A percentile compares a stretch with the other conserved stretches of the same genome.
phyloP scores from a whole-genome alignment of 2,888 invertebrate genomes.

The Acronicta leporina region DNA sequence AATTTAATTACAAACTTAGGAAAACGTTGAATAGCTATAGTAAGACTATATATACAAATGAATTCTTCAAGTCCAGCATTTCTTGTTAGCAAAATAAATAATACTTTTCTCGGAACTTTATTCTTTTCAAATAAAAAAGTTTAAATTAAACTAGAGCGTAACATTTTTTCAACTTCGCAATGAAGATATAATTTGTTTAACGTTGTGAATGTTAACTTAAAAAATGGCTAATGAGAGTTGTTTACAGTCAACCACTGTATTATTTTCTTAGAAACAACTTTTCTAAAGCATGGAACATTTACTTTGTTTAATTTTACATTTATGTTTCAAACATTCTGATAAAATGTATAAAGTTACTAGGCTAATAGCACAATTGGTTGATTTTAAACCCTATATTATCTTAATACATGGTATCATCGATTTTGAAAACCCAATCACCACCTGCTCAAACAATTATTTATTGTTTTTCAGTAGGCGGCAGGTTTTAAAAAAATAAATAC shows the following conservation, averaged over 20 bases:
- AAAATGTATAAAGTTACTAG: too few relatives aligned
- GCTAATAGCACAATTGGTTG: background rate
- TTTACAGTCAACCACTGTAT: slow-evolving; percentile 26
- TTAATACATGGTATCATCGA: slow-evolving; percentile 8
- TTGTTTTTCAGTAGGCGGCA: slow-evolving; percentile 39
- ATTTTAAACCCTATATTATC: background rate
- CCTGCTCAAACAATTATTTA: slow-evolving; percentile 44
- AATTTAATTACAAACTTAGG: too few relatives aligned
- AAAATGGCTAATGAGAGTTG: slow-evolving; percentile 42
- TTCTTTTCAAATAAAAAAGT: slow-evolving; percentile 37
- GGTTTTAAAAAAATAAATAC: slow-evolving; percentile 66
- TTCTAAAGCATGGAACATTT: background rate
- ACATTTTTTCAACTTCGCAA: slow-evolving; percentile 41
- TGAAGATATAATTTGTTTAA: slow-evolving; percentile 51
- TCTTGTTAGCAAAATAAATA: slow-evolving; percentile 49
- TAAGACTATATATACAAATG: slow-evolving; percentile 38
- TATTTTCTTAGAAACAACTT: slow-evolving; percentile 17
- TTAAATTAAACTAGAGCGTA: slow-evolving; percentile 39
- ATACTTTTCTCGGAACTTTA: slow-evolving; percentile 44
- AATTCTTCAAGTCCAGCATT: slow-evolving; percentile 36
- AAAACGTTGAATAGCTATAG: slow-evolving; percentile 14
- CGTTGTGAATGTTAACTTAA: slow-evolving; percentile 49
- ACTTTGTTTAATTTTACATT: background rate
- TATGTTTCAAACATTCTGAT: background rate
- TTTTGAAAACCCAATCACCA: slow-evolving; percentile 25